A percentile compares a stretch with the other conserved stretches of the same genome.
Evolutionary conservation across 2,888 invertebrate genomes (phyloP).

Genomic region (Iphiclides podalirius): DNA sequence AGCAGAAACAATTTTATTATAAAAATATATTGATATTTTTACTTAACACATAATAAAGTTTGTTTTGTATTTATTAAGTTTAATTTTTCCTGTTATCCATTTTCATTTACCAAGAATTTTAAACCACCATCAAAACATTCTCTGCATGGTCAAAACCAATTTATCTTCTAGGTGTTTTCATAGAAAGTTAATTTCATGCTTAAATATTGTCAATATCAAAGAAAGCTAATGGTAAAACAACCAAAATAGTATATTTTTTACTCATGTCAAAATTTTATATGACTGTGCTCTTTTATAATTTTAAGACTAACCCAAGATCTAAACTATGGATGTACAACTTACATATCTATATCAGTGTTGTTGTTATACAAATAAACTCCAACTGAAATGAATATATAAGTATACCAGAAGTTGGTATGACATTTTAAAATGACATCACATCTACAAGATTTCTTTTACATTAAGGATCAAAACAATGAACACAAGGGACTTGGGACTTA

Average conservation of each 20-base stretch:
- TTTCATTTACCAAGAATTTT: no score
- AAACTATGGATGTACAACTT: neutral
- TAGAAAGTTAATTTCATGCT: no score
- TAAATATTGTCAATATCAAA: no score
- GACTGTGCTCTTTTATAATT: neutral
- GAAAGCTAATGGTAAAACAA: no score
- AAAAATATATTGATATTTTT: neutral
- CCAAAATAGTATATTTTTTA: no score
- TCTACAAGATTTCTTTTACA: neutral
- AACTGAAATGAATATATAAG: neutral
- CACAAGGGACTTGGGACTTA: slow-evolving; percentile 12
- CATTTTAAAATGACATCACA: neutral
- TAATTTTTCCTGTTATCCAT: neutral
- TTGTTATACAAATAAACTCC: neutral
- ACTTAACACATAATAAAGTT: neutral
- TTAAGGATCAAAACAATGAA: slow-evolving; percentile 7
- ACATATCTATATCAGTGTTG: neutral
- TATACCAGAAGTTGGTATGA: neutral
- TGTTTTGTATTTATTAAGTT: neutral
- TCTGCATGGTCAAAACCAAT: no score
- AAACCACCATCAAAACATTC: no score
- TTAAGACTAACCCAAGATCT: neutral
- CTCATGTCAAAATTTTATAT: neutral
- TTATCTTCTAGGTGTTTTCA: no score
- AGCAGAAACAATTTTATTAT: neutral